A percentile compares a stretch with the other conserved stretches of the same genome.
These are phyloP conservation scores for Siphamia tubifer DNA, from an alignment of 2,113 vertebrate species.

Conservation along the genomic window DNA sequence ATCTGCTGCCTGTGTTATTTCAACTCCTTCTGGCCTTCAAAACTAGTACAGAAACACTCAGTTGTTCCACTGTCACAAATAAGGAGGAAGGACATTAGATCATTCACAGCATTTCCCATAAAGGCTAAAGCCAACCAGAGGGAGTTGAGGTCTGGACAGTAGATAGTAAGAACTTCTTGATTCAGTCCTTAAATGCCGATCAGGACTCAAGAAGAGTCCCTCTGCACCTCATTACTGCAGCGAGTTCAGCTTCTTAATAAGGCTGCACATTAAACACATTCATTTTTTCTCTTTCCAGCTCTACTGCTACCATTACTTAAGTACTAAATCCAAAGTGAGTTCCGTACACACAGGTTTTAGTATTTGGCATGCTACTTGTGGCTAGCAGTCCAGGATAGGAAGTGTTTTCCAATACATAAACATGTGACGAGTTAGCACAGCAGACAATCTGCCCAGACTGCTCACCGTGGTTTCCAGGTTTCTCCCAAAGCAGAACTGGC, in stretches of 20 bases:
- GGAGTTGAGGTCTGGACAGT: conserved; percentile 15
- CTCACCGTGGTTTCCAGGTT: conserved; percentile 50
- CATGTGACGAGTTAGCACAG: conserved; percentile 28
- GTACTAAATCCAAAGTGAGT: conserved; percentile 8
- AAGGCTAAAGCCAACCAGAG: conserved; percentile 21
- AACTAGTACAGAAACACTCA: conserved; percentile 14
- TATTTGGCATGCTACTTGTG: conserved; percentile 42
- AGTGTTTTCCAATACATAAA: conserved; percentile 40
- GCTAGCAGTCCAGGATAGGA: conserved; percentile 23
- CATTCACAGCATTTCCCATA: conserved; percentile 39
- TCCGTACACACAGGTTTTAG: conserved; percentile 40
- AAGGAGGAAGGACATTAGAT: conserved; percentile 22
- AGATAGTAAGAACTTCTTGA: conserved; percentile 35
- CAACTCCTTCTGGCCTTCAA: conserved; percentile 8
- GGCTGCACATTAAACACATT: conserved; percentile 4
- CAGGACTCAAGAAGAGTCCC: conserved; percentile 15
- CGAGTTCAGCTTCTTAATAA: background rate
- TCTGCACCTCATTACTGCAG: conserved; percentile 28
- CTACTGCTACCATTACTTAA: conserved; percentile 1
- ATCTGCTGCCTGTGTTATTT: background rate
- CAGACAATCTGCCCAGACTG: conserved; percentile 27
- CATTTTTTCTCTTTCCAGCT: conserved; percentile 9
- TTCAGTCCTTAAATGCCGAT: conserved; percentile 21
- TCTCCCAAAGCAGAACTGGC: conserved; percentile 41
- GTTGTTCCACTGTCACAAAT: conserved; percentile 39